Conservation (phyloP, 2,113 vertebrate species). For the Lanius ludovicianus region DNA sequence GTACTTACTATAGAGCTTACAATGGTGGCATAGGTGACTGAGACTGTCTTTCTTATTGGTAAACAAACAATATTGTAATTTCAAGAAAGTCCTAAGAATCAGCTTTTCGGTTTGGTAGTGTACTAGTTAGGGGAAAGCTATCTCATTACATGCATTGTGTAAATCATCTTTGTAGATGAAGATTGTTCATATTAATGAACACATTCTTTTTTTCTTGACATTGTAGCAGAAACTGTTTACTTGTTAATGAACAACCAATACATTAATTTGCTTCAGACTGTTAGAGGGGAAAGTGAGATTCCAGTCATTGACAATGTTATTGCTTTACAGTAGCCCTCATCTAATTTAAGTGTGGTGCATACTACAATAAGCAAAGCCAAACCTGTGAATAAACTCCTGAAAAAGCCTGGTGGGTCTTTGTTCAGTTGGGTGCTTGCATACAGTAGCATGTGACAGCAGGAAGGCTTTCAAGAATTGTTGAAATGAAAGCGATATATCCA, state of each 20-base stretch:
- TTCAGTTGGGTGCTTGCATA: slow-evolving; percentile 52
- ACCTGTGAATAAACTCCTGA: slow-evolving; percentile 84
- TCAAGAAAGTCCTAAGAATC: slow-evolving; percentile 64
- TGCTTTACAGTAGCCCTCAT: slow-evolving; percentile 76
- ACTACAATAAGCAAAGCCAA: slow-evolving; percentile 80
- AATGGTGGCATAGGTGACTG: slow-evolving; percentile 69
- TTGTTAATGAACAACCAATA: slow-evolving; percentile 73
- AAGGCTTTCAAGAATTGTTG: slow-evolving; percentile 51
- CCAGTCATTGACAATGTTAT: slow-evolving; percentile 72
- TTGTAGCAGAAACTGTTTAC: slow-evolving; percentile 75
- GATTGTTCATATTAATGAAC: slow-evolving; percentile 71
- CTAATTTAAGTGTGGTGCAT: slow-evolving; percentile 79
- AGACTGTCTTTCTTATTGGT: slow-evolving; percentile 70
- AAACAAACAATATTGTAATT: slow-evolving; percentile 66
- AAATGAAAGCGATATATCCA: slow-evolving; percentile 65
- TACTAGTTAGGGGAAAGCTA: slow-evolving; percentile 70
- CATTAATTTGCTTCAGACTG: slow-evolving; percentile 76
- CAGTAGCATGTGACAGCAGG: slow-evolving; percentile 9
- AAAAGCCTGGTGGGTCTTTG: slow-evolving; percentile 68
- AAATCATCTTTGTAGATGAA: slow-evolving; percentile 74
- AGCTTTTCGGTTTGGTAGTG: slow-evolving; percentile 73
- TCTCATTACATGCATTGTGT: slow-evolving; percentile 73
- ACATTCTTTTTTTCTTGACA: slow-evolving; percentile 61
- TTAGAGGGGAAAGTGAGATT: slow-evolving; percentile 77
- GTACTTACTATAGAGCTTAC: slow-evolving; percentile 65